A percentile compares a stretch with the other conserved stretches of the same genome.
Conservation (phyloP, 2,888 invertebrate genomes). For the Zygogramma bicolorata region DNA sequence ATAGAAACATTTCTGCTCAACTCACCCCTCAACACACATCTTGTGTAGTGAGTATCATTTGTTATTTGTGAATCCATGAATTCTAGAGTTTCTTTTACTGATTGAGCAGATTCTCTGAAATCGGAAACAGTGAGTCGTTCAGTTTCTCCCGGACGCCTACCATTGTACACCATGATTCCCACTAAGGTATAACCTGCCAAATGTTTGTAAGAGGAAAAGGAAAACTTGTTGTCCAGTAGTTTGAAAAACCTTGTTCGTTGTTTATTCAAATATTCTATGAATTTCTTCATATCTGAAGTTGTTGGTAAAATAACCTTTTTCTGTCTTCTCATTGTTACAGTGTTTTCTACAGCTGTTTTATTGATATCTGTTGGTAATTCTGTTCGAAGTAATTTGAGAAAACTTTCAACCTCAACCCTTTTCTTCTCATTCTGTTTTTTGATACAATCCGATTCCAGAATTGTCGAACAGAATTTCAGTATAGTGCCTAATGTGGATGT, state of each 20-base stretch:
- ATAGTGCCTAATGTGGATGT: conserved; percentile 18
- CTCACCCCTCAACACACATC: conserved; percentile 17
- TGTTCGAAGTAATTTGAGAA: conserved; percentile 19
- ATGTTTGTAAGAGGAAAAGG: background rate
- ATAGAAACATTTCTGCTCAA: conserved; percentile 16
- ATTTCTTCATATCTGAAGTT: conserved; percentile 15
- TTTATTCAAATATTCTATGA: background rate
- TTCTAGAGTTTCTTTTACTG: background rate
- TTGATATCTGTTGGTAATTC: conserved; percentile 23
- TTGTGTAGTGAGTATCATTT: background rate
- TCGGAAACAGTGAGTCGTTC: conserved; percentile 4
- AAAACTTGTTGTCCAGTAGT: background rate
- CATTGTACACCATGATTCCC: conserved; percentile 21
- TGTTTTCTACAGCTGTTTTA: conserved; percentile 21
- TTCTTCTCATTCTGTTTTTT: background rate
- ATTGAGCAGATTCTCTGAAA: conserved; percentile 12
- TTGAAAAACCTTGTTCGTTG: background rate
- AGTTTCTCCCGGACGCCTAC: conserved; percentile 21
- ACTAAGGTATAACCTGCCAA: conserved; percentile 10
- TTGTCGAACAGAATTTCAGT: conserved; percentile 17
- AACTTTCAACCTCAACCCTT: conserved; percentile 8
- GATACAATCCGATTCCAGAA: conserved; percentile 25
- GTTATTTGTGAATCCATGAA: background rate
- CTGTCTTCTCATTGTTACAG: background rate
- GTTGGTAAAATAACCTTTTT: conserved; percentile 23